These are phyloP conservation scores for Melanotaenia nigrans DNA, from an alignment of 2,797 vertebrate species.

Conservation along the genomic window DNA sequence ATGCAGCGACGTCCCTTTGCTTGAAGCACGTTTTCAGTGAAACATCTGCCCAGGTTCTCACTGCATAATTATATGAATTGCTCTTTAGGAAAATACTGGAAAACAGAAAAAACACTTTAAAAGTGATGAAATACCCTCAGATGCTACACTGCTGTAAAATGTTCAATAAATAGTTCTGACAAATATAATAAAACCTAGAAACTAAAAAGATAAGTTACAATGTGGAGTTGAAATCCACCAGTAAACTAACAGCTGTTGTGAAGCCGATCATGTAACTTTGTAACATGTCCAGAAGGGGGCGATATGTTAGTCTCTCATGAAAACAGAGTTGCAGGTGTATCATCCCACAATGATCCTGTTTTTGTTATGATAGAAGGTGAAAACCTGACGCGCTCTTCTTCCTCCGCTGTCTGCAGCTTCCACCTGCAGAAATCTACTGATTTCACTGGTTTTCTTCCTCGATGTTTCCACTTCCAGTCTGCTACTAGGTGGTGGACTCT, in stretches of 20 bases:
- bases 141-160: not conserved
- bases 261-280: not conserved
- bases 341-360: not conserved
- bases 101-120: not conserved
- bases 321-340: not conserved
- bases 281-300: conserved; percentile 28
- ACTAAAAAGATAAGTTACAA: not conserved
- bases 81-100: not conserved
- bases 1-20: conserved; percentile 1
- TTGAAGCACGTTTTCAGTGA: not conserved
- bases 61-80: not conserved
- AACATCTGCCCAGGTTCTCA: not conserved
- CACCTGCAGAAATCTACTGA: not conserved
- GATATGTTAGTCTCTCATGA: not conserved
- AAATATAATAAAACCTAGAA: not conserved
- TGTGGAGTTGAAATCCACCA: not conserved
- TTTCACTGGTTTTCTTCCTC: conserved; percentile 4
- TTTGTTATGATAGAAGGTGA: not conserved
- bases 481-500: conserved; percentile 86
- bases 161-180: conserved; percentile 17
- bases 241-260: not conserved
- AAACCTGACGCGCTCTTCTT: not conserved
- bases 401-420: not conserved
- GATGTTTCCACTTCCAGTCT: not conserved
- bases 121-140: not conserved